A percentile compares a stretch with the other conserved stretches of the same genome.
Evolutionary conservation across 2,888 invertebrate genomes (phyloP).

Genomic region (Nebria brevicollis): DNA sequence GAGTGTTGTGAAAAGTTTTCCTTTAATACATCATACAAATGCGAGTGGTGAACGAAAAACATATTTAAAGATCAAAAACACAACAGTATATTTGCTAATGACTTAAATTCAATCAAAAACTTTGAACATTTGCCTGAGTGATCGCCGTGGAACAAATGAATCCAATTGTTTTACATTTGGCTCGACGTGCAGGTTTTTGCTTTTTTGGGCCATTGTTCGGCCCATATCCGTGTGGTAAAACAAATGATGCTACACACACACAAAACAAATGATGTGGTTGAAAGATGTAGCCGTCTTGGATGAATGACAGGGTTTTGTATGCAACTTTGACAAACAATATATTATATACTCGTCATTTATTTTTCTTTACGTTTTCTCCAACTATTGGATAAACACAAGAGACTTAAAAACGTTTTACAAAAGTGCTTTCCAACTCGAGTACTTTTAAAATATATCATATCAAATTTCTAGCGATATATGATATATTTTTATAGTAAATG

Average conservation of each 20-base stretch:
- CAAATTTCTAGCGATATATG: neutral
- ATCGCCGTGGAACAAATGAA: slow-evolving; percentile 6
- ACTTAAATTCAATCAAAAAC: neutral
- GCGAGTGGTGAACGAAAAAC: neutral
- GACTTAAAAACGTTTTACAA: neutral
- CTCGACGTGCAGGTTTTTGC: slow-evolving; percentile 14
- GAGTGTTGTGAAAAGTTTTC: too few relatives aligned
- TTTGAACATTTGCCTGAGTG: neutral
- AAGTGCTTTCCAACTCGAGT: neutral
- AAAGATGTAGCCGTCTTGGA: slow-evolving; percentile 31
- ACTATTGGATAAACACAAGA: neutral
- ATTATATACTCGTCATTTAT: slow-evolving; percentile 2
- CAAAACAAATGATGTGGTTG: slow-evolving; percentile 40
- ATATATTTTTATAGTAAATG: neutral
- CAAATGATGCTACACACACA: slow-evolving; percentile 41
- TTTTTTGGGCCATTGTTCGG: slow-evolving; percentile 30
- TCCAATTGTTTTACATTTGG: slow-evolving; percentile 7
- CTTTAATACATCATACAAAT: neutral
- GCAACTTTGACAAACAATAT: neutral
- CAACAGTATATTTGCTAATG: neutral
- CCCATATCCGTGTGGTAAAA: slow-evolving; percentile 19
- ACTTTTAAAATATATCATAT: neutral
- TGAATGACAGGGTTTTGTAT: slow-evolving; percentile 14
- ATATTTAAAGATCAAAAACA: neutral
- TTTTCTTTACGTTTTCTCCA: neutral